Base-by-base conservation (phyloP, 2,113 vertebrate species). In the Gopherus evgoodei region DNA sequence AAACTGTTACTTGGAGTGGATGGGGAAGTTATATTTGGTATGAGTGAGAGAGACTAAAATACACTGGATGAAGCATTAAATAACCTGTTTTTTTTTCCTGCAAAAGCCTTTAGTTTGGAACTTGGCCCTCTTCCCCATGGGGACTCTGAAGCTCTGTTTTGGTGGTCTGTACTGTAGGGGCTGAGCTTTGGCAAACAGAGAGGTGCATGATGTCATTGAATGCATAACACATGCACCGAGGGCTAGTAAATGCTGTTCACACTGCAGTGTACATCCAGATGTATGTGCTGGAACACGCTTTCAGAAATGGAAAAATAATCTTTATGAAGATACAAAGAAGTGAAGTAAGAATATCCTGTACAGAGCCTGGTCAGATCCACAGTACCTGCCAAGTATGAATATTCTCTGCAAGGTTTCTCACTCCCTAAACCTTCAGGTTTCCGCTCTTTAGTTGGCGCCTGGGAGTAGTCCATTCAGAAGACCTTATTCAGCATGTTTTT, bases 121-220 rank as follows among this genome's bases (percentile, higher is more conserved):
- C 94, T 88, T 38, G 53, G 89, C 91, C 89, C 87, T 52, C 72
- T 35, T 90, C 89, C 93, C 97, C 84, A 2, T 4, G 83, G 97
- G 96, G 93, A 69, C 96, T 96, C 95, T 94, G 97, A 83, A 95
- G 93, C 95, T 98, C 94, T 92, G 97, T 98, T 98, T 93, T 98
- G 98, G 98, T 98, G 98, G 98, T 98, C 98, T 97, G 90, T 81
- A 81, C 80, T 50, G 93, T 90, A 97, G 97, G 97, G 96, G 62
- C 92, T 87, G 92, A 11, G 44, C 91, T 50, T 97, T 98, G 98
- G 98, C 98, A 96, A 38, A 81, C 86, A 27, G 76, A 75, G 8
- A 62, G 87, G 93, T 3, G 94, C 85, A 96, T 98, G 98, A 98
- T 98, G 98, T 98, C 98, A 98, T 82, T 83, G 97, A 96, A 97